Percentiles rank a stretch among this genome's conserved stretches.
phyloP scores from a whole-genome alignment of 2,888 invertebrate genomes.

The Apocheima hispidaria region DNA sequence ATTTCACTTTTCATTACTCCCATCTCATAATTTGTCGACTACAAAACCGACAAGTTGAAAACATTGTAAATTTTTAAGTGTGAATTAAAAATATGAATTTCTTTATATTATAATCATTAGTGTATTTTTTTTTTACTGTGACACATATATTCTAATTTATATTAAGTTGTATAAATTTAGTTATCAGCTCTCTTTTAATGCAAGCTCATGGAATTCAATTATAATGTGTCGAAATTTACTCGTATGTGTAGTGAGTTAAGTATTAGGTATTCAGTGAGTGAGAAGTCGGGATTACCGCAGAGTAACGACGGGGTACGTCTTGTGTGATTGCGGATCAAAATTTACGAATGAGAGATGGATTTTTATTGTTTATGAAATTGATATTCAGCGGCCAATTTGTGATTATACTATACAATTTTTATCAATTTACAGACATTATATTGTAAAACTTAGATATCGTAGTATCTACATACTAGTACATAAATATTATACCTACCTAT shows the following conservation, averaged over 20 bases:
- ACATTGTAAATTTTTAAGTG: constrained; percentile 79
- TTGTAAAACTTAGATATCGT: constrained; percentile 75
- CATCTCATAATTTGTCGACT: constrained; percentile 32
- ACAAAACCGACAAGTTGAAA: constrained; percentile 54
- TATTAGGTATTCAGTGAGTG: constrained; percentile 41
- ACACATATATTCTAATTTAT: constrained; percentile 67
- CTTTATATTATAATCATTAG: constrained; percentile 70
- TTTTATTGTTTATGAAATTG: constrained; percentile 52
- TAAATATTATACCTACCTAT: constrained; percentile 42
- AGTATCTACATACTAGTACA: constrained; percentile 57
- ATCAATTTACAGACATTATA: constrained; percentile 80
- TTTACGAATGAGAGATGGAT: constrained; percentile 49
- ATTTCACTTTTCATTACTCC: constrained; percentile 59
- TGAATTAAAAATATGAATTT: constrained; percentile 69
- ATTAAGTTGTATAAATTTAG: constrained; percentile 82
- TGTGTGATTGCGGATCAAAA: constrained; percentile 51
- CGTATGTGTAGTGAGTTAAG: constrained; percentile 37
- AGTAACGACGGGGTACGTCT: constrained; percentile 42
- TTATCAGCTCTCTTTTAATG: constrained; percentile 75
- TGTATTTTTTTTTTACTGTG: constrained; percentile 57
- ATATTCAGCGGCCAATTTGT: constrained; percentile 80
- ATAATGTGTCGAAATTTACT: constrained; percentile 44
- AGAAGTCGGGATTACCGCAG: constrained; percentile 40
- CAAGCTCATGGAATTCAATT: constrained; percentile 61
- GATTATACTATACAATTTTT: constrained; percentile 81